A percentile compares a stretch with the other conserved stretches of the same genome.
Conservation (phyloP, 2,888 invertebrate genomes). For the Lottia gigantea region DNA sequence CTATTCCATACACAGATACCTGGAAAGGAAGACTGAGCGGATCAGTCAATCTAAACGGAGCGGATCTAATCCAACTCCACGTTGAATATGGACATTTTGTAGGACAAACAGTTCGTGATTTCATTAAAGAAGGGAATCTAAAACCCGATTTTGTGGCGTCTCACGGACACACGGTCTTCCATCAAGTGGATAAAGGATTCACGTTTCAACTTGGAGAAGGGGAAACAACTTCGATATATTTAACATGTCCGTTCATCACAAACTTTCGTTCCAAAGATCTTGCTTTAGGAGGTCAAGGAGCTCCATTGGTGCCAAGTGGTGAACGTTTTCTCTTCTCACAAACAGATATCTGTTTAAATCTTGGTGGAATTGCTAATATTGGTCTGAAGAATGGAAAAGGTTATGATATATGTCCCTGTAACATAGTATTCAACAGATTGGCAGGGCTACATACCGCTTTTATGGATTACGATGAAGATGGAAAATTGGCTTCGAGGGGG, state of each 20-base stretch:
- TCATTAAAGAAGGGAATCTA: conserved; percentile 35
- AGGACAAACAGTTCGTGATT: conserved; percentile 45
- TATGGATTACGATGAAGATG: conserved; percentile 52
- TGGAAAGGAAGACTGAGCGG: conserved; percentile 47
- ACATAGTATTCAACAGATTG: conserved; percentile 56
- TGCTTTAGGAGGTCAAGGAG: conserved; percentile 62
- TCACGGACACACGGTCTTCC: conserved; percentile 64
- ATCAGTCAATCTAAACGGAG: conserved; percentile 42
- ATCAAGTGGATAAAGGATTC: conserved; percentile 55
- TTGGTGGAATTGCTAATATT: conserved; percentile 63
- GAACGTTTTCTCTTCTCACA: conserved; percentile 55
- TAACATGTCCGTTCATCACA: conserved; percentile 51
- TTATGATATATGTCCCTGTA: conserved; percentile 60
- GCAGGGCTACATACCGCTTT: conserved; percentile 35
- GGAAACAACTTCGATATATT: conserved; percentile 51
- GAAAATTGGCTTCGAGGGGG: conserved; percentile 50
- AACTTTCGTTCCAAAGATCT: conserved; percentile 63
- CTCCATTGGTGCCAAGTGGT: conserved; percentile 60
- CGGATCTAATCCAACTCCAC: conserved; percentile 54
- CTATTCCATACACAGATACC: conserved; percentile 45
- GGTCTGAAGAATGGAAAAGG: conserved; percentile 44
- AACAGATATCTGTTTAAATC: conserved; percentile 58
- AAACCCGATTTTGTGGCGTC: conserved; percentile 53
- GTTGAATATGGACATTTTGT: conserved; percentile 58
- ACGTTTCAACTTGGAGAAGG: conserved; percentile 64